phyloP scores from a whole-genome alignment of 2,797 vertebrate genomes.

The Dallia pectoralis region DNA sequence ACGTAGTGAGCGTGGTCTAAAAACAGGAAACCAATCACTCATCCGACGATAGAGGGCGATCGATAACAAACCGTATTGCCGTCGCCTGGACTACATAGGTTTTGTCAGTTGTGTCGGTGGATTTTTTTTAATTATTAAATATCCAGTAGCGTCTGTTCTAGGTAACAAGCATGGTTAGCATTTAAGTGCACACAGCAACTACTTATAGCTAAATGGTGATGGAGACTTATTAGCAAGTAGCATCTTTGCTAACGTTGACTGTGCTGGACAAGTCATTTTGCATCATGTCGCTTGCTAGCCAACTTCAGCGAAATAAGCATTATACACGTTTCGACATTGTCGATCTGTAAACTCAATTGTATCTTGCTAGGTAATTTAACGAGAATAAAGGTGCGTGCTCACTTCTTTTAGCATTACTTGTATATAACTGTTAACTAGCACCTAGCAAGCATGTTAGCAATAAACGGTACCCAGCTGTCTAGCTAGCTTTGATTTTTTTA shows the following conservation, averaged over 20 bases:
- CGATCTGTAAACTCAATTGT: background rate
- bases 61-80: background rate
- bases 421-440: background rate
- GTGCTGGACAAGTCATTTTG: background rate
- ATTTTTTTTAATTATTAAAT: background rate
- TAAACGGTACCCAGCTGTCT: background rate
- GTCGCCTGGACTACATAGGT: background rate
- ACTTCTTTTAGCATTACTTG: background rate
- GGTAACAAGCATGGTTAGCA: background rate
- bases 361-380: background rate
- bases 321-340: background rate
- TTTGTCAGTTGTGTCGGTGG: background rate
- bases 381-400: background rate
- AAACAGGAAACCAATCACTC: background rate
- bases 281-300: background rate
- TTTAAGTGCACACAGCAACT: background rate
- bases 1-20: background rate
- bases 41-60: background rate
- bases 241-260: background rate
- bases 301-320: background rate
- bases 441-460: background rate
- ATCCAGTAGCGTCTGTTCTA: background rate
- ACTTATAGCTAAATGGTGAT: background rate
- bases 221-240: background rate
- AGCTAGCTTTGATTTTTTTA: conserved; percentile 15